Conservation (phyloP, 2,113 vertebrate species). For the Rhinogobius similis region DNA sequence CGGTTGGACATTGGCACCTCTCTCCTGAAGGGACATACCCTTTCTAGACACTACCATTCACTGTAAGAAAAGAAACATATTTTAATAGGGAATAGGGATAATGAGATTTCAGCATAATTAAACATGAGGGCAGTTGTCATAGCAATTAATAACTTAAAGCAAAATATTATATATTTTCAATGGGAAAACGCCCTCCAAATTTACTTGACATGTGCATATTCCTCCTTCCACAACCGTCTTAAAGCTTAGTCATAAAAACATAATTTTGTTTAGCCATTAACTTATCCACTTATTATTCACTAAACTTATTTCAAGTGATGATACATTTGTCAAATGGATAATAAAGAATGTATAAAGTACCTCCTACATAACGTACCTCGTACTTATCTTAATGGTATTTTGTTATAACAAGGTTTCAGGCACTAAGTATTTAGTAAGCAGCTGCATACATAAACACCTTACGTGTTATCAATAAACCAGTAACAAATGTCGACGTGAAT, state of each 20-base stretch:
- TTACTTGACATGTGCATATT: background rate
- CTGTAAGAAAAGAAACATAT: constrained; percentile 66
- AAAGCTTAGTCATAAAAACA: background rate
- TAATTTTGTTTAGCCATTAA: background rate
- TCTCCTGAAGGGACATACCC: constrained; percentile 99
- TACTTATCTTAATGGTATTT: background rate
- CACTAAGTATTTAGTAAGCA: background rate
- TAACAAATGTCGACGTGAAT: background rate
- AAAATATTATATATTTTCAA: no score
- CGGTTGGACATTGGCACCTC: constrained; percentile 99
- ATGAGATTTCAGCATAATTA: background rate
- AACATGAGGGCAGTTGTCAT: no score
- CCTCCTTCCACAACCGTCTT: background rate
- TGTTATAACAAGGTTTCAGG: background rate
- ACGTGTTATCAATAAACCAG: background rate
- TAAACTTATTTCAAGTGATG: background rate
- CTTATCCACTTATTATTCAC: no score
- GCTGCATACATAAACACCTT: background rate
- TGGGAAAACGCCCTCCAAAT: no score
- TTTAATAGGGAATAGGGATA: background rate
- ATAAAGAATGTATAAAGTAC: background rate
- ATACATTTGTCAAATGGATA: background rate
- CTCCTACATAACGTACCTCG: no score
- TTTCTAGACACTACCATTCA: constrained; percentile 99
- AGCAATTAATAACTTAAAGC: no score